phyloP scores from a whole-genome alignment of 1,140 invertebrate species.

The Procambarus clarkii region DNA sequence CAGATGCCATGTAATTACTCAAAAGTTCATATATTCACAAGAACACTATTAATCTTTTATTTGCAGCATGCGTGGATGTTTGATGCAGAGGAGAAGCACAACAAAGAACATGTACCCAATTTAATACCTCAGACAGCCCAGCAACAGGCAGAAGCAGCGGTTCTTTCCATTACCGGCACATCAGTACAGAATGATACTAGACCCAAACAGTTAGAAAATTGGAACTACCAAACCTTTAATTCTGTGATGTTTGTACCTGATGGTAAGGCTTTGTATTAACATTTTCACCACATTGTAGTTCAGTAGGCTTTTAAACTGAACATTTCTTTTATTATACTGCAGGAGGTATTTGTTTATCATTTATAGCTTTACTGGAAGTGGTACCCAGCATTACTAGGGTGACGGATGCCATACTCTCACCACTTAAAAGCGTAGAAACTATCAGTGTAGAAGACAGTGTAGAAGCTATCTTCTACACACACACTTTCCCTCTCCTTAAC shows the following conservation, averaged over 20 bases:
- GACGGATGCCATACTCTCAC: no score
- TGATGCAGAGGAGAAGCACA: slow-evolving; percentile 85
- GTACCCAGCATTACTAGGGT: no score
- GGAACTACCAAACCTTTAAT: slow-evolving; percentile 94
- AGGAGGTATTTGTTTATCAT: no score
- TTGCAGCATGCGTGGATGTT: slow-evolving; percentile 91
- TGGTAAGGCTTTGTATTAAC: slow-evolving; percentile 75
- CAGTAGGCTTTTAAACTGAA: no score
- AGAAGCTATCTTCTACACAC: no score
- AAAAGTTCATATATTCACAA: background rate
- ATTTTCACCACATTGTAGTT: no score
- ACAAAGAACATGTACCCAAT: slow-evolving; percentile 80
- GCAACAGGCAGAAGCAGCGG: slow-evolving; percentile 77
- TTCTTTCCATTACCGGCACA: slow-evolving; percentile 72
- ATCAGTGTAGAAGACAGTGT: no score
- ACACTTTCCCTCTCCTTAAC: no score
- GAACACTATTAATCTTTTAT: background rate
- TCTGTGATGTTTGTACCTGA: slow-evolving; percentile 97
- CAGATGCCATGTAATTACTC: background rate
- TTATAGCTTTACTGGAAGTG: no score
- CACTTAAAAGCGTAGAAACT: no score
- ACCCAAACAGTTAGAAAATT: slow-evolving; percentile 84
- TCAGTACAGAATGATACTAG: slow-evolving; percentile 73
- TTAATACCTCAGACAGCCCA: slow-evolving; percentile 86
- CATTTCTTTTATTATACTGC: no score